Evolutionary conservation across 2,797 vertebrate species (phyloP).

Genomic region (Mormyrops attenuatus): DNA sequence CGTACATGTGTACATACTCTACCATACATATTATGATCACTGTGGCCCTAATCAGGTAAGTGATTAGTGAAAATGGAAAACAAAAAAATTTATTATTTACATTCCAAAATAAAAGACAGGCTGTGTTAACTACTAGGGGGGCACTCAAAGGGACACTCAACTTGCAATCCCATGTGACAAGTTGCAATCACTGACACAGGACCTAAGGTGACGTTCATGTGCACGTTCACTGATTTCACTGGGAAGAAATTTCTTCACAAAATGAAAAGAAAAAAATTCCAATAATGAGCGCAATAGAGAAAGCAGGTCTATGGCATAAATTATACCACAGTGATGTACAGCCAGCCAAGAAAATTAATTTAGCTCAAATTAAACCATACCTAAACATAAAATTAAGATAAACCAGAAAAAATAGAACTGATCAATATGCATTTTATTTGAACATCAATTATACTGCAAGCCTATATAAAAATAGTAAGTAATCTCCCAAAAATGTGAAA

Average conservation of each 20-base stretch:
- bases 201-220: neutral
- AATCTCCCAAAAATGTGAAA: neutral
- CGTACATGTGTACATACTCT: neutral
- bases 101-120: neutral
- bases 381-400: neutral
- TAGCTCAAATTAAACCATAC: neutral
- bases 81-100: neutral
- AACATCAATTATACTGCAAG: neutral
- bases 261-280: neutral
- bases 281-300: neutral
- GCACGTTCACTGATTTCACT: neutral
- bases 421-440: neutral
- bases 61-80: neutral
- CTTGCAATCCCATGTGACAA: neutral
- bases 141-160: neutral
- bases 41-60: neutral
- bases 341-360: neutral
- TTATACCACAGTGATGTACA: neutral
- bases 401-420: neutral
- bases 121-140: neutral
- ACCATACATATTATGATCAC: neutral
- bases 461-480: neutral
- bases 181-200: neutral
- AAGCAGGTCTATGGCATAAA: neutral
- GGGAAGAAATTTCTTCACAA: neutral